Conservation (phyloP, 2,797 vertebrate species). For the Danio tinwini region DNA sequence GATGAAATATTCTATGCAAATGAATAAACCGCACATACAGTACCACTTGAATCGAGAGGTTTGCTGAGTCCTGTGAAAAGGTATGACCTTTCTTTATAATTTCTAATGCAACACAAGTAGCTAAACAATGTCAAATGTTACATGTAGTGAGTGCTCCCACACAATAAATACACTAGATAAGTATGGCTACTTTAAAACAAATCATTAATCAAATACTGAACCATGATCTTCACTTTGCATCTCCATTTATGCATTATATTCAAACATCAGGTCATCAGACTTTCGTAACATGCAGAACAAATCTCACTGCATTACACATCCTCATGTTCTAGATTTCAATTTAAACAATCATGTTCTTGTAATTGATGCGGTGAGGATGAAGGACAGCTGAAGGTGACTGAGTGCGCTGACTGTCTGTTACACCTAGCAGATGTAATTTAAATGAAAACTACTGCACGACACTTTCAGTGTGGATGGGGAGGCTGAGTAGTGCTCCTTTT, state of each 20-base stretch:
- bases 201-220: constrained; percentile 22
- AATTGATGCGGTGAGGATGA: constrained; percentile 22
- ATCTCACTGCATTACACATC: not conserved
- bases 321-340: constrained; percentile 13
- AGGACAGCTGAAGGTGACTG: constrained; percentile 47
- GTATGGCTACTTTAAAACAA: constrained; percentile 19
- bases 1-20: not conserved
- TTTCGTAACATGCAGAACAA: not conserved
- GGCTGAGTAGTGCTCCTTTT: constrained; percentile 67
- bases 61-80: not conserved
- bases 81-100: constrained; percentile 1
- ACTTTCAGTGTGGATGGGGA: constrained; percentile 27
- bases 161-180: constrained; percentile 21
- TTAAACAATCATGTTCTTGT: constrained; percentile 15
- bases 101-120: constrained; percentile 26
- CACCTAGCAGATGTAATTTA: constrained; percentile 26
- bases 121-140: constrained; percentile 17
- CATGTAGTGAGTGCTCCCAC: not conserved
- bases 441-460: constrained; percentile 30
- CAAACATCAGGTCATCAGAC: not conserved
- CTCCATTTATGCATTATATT: constrained; percentile 1
- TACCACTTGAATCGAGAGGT: not conserved
- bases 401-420: constrained; percentile 27
- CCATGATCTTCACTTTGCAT: constrained; percentile 24
- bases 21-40: not conserved